Evolutionary conservation across 2,113 vertebrate species (phyloP), one percentile per base, ranked within the genome.

Genomic region (Pelecanus crispus): DNA sequence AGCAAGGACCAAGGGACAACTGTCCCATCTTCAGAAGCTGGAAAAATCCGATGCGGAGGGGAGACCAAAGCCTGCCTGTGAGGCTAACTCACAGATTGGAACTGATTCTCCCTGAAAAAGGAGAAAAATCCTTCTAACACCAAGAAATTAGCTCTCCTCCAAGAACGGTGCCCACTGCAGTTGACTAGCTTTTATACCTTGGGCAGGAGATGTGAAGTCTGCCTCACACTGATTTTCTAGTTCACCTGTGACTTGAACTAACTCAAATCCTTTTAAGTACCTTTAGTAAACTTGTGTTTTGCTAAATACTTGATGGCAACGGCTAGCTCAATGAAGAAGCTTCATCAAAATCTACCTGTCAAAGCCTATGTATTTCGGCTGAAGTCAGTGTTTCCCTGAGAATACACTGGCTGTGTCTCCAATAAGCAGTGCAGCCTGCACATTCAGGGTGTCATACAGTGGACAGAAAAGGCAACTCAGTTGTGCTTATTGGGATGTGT

Each of bases 371-470:
- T 68, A 22, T 66, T 92, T 66, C 56, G 45, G 11, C 71, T 53
- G 21, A 83, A 81, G 38, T 44, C 25, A 6, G 1, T 11, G 26
- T 55, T 74, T 85, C 11, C 19, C 50, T 63, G 29, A n/a, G 44
- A 84, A 71, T 71, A 58, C 13, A n/a, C 3, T 73, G 21, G 3
- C 29, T 71, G 4, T 70, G 8, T 65, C 34, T 58, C 6, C 44
- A 52, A 26, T 11, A 45, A 47, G 4, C 38, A 52, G 7, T 18
- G 34, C 42, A 73, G 17, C 4, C 18, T 78, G 31, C 8, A 31
- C 0, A 0, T 50, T 50, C 55, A 66, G 15, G 12, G 5, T 70
- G 34, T 85, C 24, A 21, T 24, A 65, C 0, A 49, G 29, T 4
- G 12, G 9, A 45, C 4, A 2, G 16, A 53, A 77, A 70, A 78